phyloP scores from a whole-genome alignment of 35 echinoderm and acorn worm genomes.

The Ptychodera flava region DNA sequence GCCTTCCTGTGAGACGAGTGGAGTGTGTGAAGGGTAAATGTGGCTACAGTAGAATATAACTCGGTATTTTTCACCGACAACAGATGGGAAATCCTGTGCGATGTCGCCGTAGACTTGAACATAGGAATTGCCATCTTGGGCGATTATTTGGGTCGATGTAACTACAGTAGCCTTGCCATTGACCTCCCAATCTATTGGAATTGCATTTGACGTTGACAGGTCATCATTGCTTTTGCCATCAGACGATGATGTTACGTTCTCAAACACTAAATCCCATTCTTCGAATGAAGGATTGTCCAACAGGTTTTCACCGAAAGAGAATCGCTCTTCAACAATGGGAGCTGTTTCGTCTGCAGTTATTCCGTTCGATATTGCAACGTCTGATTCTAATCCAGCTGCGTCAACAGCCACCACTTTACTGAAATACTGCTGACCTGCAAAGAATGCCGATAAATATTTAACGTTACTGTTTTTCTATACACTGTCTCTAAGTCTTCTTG shows the following conservation, averaged over 20 bases:
- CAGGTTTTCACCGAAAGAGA: constrained; percentile 5
- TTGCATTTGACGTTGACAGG: too few relatives aligned
- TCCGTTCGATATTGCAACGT: constrained; percentile 22
- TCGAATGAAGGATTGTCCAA: constrained; percentile 43
- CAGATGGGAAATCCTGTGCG: not conserved
- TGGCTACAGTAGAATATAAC: not conserved
- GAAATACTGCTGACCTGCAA: constrained; percentile 30
- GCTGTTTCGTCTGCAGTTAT: constrained; percentile 7
- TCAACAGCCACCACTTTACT: constrained; percentile 22
- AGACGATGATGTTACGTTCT: not conserved
- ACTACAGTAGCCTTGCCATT: not conserved
- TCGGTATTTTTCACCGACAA: not conserved
- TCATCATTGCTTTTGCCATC: too few relatives aligned
- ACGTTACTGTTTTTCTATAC: too few relatives aligned
- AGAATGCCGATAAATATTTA: too few relatives aligned
- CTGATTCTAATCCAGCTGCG: constrained; percentile 20
- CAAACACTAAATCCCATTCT: not conserved
- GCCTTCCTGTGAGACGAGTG: not conserved
- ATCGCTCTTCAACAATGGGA: not conserved
- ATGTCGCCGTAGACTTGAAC: not conserved
- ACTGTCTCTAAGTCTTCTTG: too few relatives aligned
- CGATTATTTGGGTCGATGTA: not conserved
- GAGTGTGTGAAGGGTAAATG: not conserved
- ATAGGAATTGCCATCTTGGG: not conserved
- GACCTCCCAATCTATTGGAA: not conserved